A percentile compares a stretch with the other conserved stretches of the same genome.
phyloP scores from a whole-genome alignment of 2,888 invertebrate genomes.

The Hirtodrosophila cameraria region DNA sequence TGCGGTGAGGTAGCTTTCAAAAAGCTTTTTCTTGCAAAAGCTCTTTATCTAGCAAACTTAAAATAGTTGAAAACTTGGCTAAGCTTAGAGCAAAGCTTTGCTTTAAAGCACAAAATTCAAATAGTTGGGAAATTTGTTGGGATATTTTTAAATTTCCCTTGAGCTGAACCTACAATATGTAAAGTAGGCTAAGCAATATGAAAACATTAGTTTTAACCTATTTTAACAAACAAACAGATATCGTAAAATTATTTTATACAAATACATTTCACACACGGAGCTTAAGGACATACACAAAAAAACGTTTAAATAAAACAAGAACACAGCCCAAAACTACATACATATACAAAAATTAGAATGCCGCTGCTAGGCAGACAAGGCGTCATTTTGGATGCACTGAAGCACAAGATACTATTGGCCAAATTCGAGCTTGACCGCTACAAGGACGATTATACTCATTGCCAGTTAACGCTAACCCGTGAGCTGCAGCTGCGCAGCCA shows the following conservation, averaged over 20 bases:
- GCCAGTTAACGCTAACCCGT: conserved; percentile 3
- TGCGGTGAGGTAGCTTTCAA: neutral
- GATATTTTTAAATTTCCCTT: neutral
- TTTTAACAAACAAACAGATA: no score
- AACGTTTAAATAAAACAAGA: no score
- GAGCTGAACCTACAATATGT: no score
- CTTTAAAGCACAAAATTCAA: conserved; percentile 21
- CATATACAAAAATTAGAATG: no score
- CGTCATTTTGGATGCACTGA: conserved; percentile 13
- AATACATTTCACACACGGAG: no score
- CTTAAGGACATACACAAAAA: no score
- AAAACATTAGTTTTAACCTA: no score
- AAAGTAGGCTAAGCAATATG: neutral
- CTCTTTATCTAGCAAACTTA: neutral
- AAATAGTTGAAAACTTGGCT: conserved; percentile 10
- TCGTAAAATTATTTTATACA: no score
- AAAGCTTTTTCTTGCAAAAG: neutral
- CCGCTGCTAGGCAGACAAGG: neutral
- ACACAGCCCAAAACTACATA: no score
- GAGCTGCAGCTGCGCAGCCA: neutral
- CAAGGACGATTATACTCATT: conserved; percentile 8
- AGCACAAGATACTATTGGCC: conserved; percentile 11
- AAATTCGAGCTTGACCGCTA: conserved; percentile 18
- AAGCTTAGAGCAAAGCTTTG: neutral
- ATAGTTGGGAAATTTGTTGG: conserved; percentile 35